Base-by-base conservation (phyloP, 2,113 vertebrate species). In the Bubo blakistoni region DNA sequence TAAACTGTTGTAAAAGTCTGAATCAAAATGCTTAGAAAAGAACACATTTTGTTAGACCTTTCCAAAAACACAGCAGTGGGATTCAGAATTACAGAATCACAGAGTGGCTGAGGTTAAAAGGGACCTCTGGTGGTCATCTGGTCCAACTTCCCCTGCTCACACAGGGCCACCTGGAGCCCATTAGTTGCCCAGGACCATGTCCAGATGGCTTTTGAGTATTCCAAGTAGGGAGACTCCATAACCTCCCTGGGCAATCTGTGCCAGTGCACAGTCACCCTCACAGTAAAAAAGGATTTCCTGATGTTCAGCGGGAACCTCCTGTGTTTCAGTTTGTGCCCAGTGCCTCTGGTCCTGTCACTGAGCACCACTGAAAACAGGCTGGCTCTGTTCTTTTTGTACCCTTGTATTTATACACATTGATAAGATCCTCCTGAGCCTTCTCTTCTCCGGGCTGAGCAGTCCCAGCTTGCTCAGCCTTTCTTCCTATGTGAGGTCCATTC, bases 71-170 rank as follows among this genome's bases (percentile, higher is more conserved):
- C 19, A 84, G 34, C 54, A 72, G 49, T 8, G 36, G 47, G 62
- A 80, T 61, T 92, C 70, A 76, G 81, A 74, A 91, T 30, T 79
- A 80, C 30, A 88, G 66, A 92, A 80, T 51, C 38, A n/a, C 16
- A 51, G 73, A 67, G 10, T 7, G 25, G 27, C 4, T 80, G 86
- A 62, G 25, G 42, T 17, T 76, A 66, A 22, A 82, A 54, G 10
- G 34, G 16, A 57, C 8, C 62, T 71, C 57, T 71, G 47, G 34
- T 74, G 16, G 20, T 40, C 29, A 66, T 10, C 18, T 49, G 57
- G 38, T 76, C 54, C 15, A 47, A 46, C 1, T 0, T 1, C 27
- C 3, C 0, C 0, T 25, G 47, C n/a, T 55, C 26, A 32, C 4
- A 4, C 15, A 81, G 42, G 10, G 36, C 3, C 62, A 81, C 7